Evolutionary conservation across 1,140 invertebrate genomes (phyloP), one percentile per base, ranked within the genome.

Genomic region (Calephelis virginiensis): DNA sequence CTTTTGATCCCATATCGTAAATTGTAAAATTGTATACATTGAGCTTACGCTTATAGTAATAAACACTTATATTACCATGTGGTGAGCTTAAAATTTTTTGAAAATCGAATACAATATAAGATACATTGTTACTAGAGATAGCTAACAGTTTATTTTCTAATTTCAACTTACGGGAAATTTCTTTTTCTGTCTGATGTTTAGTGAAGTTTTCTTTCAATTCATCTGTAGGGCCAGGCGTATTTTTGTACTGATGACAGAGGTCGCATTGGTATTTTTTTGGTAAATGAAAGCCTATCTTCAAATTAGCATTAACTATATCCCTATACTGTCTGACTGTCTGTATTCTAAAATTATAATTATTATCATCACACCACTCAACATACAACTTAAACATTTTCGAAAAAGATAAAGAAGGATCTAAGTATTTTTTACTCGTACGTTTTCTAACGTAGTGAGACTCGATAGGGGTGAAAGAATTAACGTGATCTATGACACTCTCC

Each of bases 21-120:
- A 83, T 61, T 9, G 78, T 78, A 63, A 80, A 77, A 68, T 79
- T 80, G 53, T 62, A 78, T 12, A 71, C 67, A 12, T 63, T 68
- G 11, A 79, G 63, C 56, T 72, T 72, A 43, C 66, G 53, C 13
- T 70, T 70, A 50, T 76, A 76, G 68, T 75, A 72, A 62, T 72
- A 70, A n/a, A 48, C 48, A 65, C 38, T 72, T 5, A 46, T 46
- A 62, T 75, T 45, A 3, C 69, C 67, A 65, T 69, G 59, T 13
- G 72, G 72, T 47, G 48, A 14, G 8, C 12, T 46, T 9, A 70
- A 56, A 43, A 70, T 63, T 64, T 70, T 73, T 68, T 70, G 68
- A 48, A 73, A 70, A 70, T 73, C 68, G 61, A 70, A 73, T 3
- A 63, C 66, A 45, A 64, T 46, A 28, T 14, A 50, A 17, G 49